These are phyloP conservation scores for Lichenostomus cassidix DNA, from an alignment of 2,113 vertebrate genomes.

Conservation along the genomic window DNA sequence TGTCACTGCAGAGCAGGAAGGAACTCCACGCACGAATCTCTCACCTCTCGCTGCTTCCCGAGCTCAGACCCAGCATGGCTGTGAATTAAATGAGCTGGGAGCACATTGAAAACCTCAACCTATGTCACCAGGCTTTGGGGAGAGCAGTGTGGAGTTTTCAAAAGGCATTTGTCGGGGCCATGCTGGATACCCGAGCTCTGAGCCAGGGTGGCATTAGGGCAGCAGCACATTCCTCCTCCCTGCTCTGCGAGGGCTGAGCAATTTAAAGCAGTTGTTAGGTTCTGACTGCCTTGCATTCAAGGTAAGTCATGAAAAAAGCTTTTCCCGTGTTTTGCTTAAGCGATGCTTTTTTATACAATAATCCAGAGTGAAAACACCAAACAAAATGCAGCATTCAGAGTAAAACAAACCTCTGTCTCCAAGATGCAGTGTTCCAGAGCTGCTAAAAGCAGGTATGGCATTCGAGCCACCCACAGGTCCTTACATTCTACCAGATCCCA, in stretches of 20 bases:
- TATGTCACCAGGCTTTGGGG: not conserved
- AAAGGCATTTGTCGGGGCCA: constrained; percentile 14
- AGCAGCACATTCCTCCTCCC: not conserved
- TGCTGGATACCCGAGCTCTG: not conserved
- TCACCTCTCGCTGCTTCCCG: not conserved
- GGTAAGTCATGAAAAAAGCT: not conserved
- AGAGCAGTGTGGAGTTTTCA: not conserved
- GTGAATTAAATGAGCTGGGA: not conserved
- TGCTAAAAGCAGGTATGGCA: constrained; percentile 36
- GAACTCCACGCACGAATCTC: not conserved
- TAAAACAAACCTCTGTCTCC: not conserved
- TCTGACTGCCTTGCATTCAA: not conserved
- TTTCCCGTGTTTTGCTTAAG: not conserved
- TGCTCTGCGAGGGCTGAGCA: not conserved
- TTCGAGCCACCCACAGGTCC: constrained; percentile 33
- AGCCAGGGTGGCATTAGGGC: not conserved
- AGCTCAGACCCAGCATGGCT: not conserved
- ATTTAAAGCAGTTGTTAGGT: not conserved
- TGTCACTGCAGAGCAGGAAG: constrained; percentile 15
- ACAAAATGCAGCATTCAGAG: not conserved
- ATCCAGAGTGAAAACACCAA: not conserved
- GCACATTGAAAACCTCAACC: not conserved
- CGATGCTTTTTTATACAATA: not conserved
- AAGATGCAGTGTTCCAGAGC: not conserved
- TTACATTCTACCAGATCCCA: constrained; percentile 35